phyloP scores from a whole-genome alignment of 2,888 invertebrate genomes.

The Drosophila mettleri region DNA sequence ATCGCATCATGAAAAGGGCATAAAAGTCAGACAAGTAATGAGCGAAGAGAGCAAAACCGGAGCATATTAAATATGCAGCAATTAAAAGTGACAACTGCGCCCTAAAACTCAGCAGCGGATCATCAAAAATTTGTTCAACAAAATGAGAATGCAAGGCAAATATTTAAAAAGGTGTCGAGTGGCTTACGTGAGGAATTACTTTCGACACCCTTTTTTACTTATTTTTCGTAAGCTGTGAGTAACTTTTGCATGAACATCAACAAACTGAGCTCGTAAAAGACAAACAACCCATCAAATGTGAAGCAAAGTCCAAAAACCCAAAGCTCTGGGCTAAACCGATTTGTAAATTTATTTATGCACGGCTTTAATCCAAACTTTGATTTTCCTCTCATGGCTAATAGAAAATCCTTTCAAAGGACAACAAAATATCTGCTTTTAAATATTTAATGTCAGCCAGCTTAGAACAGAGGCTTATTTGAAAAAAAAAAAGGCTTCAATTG shows the following conservation, averaged over 20 bases:
- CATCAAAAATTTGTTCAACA: slow-evolving; percentile 63
- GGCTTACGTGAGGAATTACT: slow-evolving; percentile 33
- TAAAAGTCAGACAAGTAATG: slow-evolving; percentile 66
- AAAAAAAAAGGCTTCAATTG: slow-evolving; percentile 7
- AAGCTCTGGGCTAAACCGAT: slow-evolving; percentile 62
- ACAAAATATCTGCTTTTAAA: slow-evolving; percentile 26
- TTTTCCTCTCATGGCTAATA: slow-evolving; percentile 20
- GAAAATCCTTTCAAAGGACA: slow-evolving; percentile 21
- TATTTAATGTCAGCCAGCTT: slow-evolving; percentile 35
- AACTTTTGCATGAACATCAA: slow-evolving; percentile 64
- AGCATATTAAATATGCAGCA: slow-evolving; percentile 75
- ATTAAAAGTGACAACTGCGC: slow-evolving; percentile 71
- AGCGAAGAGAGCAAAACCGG: slow-evolving; percentile 35
- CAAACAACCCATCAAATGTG: slow-evolving; percentile 61
- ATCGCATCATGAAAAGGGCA: slow-evolving; percentile 63
- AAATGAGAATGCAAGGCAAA: slow-evolving; percentile 62
- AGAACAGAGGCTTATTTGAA: slow-evolving; percentile 15
- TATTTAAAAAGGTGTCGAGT: slow-evolving; percentile 65
- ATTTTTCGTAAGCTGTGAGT: slow-evolving; percentile 19
- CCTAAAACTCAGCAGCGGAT: slow-evolving; percentile 42
- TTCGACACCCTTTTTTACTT: slow-evolving; percentile 57
- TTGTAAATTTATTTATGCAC: slow-evolving; percentile 64
- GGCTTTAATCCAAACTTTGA: slow-evolving; percentile 25
- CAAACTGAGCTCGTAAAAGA: slow-evolving; percentile 61
- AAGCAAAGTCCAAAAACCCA: slow-evolving; percentile 22